These are phyloP conservation scores for Pogonomyrmex californicus DNA, from an alignment of 1,140 invertebrate species.

Conservation along the genomic window DNA sequence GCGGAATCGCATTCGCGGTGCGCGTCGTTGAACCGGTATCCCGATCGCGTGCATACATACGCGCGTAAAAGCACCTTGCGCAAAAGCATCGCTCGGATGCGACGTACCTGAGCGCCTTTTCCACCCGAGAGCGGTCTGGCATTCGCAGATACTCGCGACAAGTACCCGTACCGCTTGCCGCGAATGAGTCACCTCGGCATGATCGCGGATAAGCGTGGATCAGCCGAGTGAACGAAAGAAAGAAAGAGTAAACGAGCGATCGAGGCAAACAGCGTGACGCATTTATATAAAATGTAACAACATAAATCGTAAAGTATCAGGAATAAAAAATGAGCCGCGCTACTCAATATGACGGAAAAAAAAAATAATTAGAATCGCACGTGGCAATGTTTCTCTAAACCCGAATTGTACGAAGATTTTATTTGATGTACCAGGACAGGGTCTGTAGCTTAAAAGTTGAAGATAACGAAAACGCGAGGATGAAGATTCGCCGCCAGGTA, in stretches of 20 bases:
- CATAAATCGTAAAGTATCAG: neutral
- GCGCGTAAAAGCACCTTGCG: conserved; percentile 72
- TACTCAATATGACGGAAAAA: neutral
- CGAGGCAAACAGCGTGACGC: neutral
- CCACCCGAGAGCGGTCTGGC: conserved; percentile 52
- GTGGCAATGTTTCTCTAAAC: neutral
- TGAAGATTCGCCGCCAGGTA: neutral
- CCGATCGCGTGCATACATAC: conserved; percentile 11
- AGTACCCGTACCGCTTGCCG: conserved; percentile 67
- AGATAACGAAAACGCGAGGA: neutral
- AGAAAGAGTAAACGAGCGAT: conserved; percentile 40
- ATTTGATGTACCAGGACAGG: neutral
- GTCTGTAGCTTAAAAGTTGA: neutral
- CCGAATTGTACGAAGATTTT: neutral
- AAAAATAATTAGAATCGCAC: neutral
- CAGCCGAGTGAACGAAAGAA: neutral
- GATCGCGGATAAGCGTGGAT: conserved; percentile 49
- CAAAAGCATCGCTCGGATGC: conserved; percentile 58
- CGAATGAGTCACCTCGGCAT: conserved; percentile 70
- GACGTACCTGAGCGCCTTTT: conserved; percentile 59
- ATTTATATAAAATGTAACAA: neutral
- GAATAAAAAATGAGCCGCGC: neutral
- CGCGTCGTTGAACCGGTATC: conserved; percentile 50
- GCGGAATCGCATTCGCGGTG: neutral
- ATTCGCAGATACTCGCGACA: conserved; percentile 68